A percentile compares a stretch with the other conserved stretches of the same genome.
Evolutionary conservation across 2,888 invertebrate genomes (phyloP).

Genomic region (Odontomyia ornata): DNA sequence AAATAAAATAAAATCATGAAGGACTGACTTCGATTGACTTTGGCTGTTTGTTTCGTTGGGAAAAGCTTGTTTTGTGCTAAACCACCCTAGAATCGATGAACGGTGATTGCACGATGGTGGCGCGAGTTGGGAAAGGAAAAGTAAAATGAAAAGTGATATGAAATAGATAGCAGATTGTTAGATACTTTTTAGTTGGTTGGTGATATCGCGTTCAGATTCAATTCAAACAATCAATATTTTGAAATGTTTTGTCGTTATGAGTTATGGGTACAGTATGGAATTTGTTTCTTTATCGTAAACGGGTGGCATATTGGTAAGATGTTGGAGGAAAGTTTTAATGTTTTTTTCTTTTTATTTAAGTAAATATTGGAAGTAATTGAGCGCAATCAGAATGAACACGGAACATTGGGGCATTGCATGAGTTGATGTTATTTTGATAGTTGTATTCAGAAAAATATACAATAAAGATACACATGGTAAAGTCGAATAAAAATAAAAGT

Average conservation of each 20-base stretch:
- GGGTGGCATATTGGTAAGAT: background rate
- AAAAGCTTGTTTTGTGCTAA: background rate
- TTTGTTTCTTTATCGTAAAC: background rate
- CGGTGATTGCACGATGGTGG: background rate
- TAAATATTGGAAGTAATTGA: background rate
- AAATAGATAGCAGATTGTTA: constrained; percentile 7
- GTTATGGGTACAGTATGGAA: constrained; percentile 16
- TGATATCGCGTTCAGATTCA: constrained; percentile 1
- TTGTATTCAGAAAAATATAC: no score
- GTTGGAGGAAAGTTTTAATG: background rate
- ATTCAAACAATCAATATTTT: constrained; percentile 19
- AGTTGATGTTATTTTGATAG: no score
- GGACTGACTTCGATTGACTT: constrained; percentile 23
- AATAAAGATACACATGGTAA: no score
- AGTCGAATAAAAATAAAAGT: no score
- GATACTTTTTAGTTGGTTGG: background rate
- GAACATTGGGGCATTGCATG: background rate
- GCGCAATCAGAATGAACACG: background rate
- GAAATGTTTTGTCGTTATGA: constrained; percentile 10
- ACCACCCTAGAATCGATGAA: background rate
- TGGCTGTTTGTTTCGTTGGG: constrained; percentile 14
- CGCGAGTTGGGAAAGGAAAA: background rate
- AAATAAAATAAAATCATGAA: background rate
- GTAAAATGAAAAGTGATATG: background rate
- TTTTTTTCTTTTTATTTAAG: background rate